A percentile compares a stretch with the other conserved stretches of the same genome.
These are phyloP conservation scores for Pantherophis alleghaniensis DNA, from an alignment of 2,797 vertebrate genomes.

Conservation along the genomic window DNA sequence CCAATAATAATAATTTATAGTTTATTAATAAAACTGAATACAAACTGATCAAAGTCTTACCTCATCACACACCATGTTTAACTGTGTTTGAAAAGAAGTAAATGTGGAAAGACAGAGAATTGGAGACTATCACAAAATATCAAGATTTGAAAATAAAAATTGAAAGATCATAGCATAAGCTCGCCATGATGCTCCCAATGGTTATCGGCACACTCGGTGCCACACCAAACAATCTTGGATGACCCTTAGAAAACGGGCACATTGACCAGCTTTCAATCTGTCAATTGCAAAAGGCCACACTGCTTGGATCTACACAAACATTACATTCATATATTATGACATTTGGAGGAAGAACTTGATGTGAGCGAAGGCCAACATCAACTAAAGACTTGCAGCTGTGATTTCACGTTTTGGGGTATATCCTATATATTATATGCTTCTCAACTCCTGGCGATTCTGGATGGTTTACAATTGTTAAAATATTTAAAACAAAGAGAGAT, in stretches of 20 bases:
- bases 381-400: background rate
- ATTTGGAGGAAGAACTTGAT: background rate
- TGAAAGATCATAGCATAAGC: background rate
- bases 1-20: too few relatives aligned
- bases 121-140: background rate
- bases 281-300: background rate
- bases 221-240: background rate
- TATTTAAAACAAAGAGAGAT: background rate
- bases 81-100: too few relatives aligned
- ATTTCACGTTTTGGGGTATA: too few relatives aligned
- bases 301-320: background rate
- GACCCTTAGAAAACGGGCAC: background rate
- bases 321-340: background rate
- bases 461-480: background rate
- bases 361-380: background rate
- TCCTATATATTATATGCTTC: too few relatives aligned
- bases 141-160: background rate
- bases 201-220: background rate
- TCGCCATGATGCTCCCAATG: background rate
- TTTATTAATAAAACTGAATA: too few relatives aligned
- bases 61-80: too few relatives aligned
- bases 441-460: too few relatives aligned
- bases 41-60: too few relatives aligned
- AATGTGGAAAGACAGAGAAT: background rate
- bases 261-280: background rate